Conservation (phyloP, 37 sponge, comb jelly and placozoan species). For the Crambe crambe region DNA sequence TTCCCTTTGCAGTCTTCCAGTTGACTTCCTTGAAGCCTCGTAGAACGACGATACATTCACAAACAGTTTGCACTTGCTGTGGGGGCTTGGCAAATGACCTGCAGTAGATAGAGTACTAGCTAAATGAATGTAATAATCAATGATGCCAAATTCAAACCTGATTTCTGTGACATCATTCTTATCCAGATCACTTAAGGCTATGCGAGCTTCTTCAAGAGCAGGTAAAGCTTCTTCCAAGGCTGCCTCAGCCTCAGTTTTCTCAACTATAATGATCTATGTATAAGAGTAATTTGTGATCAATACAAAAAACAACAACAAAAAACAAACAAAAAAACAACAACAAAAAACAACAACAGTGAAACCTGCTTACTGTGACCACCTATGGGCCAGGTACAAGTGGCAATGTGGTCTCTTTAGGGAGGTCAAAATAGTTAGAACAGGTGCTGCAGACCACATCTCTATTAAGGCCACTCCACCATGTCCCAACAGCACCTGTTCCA, state of each 20-base stretch:
- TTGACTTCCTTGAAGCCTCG: constrained; percentile 86
- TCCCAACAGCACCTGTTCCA: too few relatives aligned
- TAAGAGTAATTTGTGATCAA: neutral
- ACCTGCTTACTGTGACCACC: too few relatives aligned
- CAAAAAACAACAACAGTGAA: too few relatives aligned
- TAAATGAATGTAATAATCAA: neutral
- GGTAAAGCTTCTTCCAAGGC: constrained; percentile 93
- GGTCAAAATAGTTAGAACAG: too few relatives aligned
- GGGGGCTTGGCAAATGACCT: constrained; percentile 98
- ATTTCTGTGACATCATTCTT: constrained; percentile 97
- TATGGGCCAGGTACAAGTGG: too few relatives aligned
- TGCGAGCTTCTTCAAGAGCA: constrained; percentile 95
- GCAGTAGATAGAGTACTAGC: neutral
- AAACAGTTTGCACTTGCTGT: constrained; percentile 92
- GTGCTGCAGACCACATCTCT: too few relatives aligned
- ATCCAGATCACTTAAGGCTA: constrained; percentile 93
- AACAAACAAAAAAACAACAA: too few relatives aligned
- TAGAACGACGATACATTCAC: constrained; percentile 91
- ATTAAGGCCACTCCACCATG: too few relatives aligned
- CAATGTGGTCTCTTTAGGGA: too few relatives aligned
- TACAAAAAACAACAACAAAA: too few relatives aligned
- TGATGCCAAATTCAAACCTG: constrained; percentile 22
- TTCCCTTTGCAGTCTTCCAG: constrained; percentile 98
- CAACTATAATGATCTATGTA: constrained; percentile 72
- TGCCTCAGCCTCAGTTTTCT: constrained; percentile 93